phyloP scores from a whole-genome alignment of 2,113 vertebrate genomes.

The Spea multiplicata region DNA sequence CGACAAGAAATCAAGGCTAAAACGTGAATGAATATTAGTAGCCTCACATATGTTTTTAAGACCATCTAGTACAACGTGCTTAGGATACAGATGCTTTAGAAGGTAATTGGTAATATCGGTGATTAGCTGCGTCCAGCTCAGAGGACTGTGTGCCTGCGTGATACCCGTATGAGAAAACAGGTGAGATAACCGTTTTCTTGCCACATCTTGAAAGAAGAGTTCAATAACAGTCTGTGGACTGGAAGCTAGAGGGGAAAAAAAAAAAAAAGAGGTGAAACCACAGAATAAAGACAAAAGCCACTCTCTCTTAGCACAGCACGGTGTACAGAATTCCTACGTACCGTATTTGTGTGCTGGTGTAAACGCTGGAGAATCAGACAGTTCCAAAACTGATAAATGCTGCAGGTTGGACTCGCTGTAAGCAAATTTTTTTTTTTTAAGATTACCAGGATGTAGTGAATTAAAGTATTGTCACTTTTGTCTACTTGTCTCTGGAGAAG shows the following conservation, averaged over 20 bases:
- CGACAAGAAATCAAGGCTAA: no score
- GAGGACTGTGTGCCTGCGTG: slow-evolving; percentile 58
- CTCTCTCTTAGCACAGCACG: not conserved
- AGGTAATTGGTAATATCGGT: slow-evolving; percentile 76
- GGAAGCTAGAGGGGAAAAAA: slow-evolving; percentile 60
- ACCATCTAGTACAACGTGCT: no score
- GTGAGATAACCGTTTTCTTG: slow-evolving; percentile 77
- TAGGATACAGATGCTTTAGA: slow-evolving; percentile 91
- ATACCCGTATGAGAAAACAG: slow-evolving; percentile 73
- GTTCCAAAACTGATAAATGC: slow-evolving; percentile 86
- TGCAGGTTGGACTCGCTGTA: slow-evolving; percentile 90
- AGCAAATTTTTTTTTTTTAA: slow-evolving; percentile 10
- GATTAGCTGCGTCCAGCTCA: slow-evolving; percentile 82
- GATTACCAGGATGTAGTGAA: no score
- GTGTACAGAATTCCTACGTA: slow-evolving; percentile 75
- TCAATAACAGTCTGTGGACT: slow-evolving; percentile 87
- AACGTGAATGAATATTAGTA: no score
- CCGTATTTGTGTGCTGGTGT: slow-evolving; percentile 67
- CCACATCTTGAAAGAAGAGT: slow-evolving; percentile 88
- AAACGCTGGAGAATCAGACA: slow-evolving; percentile 75
- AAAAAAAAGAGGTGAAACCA: slow-evolving; percentile 18
- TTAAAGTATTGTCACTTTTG: no score
- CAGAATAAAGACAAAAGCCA: no score
- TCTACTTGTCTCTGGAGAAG: no score
- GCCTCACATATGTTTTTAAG: no score